Percentiles rank a stretch among this genome's conserved stretches.
phyloP scores from a whole-genome alignment of 2,888 invertebrate genomes.

The Noctua janthe region DNA sequence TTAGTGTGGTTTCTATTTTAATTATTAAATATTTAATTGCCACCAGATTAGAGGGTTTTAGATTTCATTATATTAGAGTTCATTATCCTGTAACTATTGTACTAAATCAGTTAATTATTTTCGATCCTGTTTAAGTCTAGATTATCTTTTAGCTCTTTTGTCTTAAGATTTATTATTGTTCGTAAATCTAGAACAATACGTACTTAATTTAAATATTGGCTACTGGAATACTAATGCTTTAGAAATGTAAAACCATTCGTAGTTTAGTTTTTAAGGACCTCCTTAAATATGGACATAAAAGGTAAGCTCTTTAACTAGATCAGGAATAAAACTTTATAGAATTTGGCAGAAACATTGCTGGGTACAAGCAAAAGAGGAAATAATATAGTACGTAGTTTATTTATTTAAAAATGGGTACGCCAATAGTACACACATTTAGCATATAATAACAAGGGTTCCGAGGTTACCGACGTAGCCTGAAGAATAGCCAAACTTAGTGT shows the following conservation, averaged over 20 bases:
- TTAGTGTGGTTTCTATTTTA: not conserved
- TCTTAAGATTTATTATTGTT: not conserved
- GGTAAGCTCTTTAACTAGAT: not conserved
- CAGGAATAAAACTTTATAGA: not conserved
- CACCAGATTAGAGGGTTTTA: not conserved
- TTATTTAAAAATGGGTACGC: not conserved
- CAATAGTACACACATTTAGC: not conserved
- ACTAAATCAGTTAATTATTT: slow-evolving; percentile 3
- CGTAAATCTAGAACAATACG: not conserved
- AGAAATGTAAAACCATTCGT: not conserved
- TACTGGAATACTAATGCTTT: not conserved
- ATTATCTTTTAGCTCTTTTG: slow-evolving; percentile 8
- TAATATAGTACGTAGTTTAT: not conserved
- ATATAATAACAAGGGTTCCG: not conserved
- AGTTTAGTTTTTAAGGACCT: not conserved
- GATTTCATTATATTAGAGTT: not conserved
- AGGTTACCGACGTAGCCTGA: too few relatives aligned
- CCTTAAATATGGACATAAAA: not conserved
- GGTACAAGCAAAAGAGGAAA: not conserved
- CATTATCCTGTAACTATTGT: not conserved
- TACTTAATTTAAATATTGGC: not conserved
- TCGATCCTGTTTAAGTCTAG: not conserved
- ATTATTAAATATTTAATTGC: not conserved
- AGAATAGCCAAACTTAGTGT: too few relatives aligned
- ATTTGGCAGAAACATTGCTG: not conserved